Percentiles rank a stretch among this genome's conserved stretches.
phyloP scores from a whole-genome alignment of 2,797 vertebrate genomes.

The Centroberyx gerrardi region DNA sequence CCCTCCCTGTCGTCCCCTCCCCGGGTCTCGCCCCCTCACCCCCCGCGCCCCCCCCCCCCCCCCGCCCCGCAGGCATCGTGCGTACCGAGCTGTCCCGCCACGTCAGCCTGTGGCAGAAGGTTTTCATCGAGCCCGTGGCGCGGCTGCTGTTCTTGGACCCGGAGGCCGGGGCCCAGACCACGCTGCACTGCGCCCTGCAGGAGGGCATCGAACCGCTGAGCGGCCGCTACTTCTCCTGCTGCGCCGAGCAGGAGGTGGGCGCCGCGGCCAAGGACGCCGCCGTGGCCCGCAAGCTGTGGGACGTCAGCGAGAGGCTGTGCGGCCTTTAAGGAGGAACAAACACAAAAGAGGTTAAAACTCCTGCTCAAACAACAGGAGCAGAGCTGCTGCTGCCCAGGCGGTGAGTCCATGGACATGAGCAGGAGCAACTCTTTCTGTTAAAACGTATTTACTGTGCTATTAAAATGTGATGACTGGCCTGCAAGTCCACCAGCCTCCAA shows the following conservation, averaged over 20 bases:
- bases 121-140: constrained; percentile 81
- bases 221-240: constrained; percentile 83
- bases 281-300: constrained; percentile 82
- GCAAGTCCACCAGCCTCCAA: too few species aligned
- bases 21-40: neutral
- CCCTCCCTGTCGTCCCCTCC: too few species aligned
- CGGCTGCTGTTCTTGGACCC: constrained; percentile 82
- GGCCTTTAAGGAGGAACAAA: constrained; percentile 51
- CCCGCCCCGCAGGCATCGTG: constrained; percentile 75
- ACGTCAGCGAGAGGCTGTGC: constrained; percentile 82
- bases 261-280: constrained; percentile 68
- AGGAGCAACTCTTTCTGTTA: too few species aligned
- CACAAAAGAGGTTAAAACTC: neutral
- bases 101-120: constrained; percentile 82
- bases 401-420: too few species aligned
- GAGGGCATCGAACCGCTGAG: constrained; percentile 83
- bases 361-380: too few species aligned
- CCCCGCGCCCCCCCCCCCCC: too few species aligned
- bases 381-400: too few species aligned
- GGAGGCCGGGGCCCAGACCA: constrained; percentile 82
- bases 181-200: constrained; percentile 84
- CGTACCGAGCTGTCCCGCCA: constrained; percentile 81
- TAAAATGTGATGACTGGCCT: too few species aligned
- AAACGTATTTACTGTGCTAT: too few species aligned
- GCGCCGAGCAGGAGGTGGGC: constrained; percentile 64